phyloP scores from a whole-genome alignment of 2,888 invertebrate species.

The Standfussiana lucernea region DNA sequence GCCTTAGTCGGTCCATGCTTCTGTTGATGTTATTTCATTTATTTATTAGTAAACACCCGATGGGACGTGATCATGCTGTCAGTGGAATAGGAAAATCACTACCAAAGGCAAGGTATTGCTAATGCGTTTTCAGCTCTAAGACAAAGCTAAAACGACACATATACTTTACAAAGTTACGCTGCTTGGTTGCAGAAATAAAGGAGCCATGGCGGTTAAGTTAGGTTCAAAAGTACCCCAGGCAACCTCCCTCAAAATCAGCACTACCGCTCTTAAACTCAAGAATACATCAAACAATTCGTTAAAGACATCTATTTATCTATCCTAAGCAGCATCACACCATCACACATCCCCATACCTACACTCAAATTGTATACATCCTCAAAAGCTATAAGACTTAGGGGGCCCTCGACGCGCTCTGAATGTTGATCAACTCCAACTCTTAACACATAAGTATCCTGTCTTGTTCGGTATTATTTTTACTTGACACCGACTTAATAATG shows the following conservation, averaged over 20 bases:
- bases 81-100: not conserved
- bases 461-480: slow-evolving; percentile 73
- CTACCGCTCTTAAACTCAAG: not conserved
- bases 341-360: slow-evolving; percentile 8
- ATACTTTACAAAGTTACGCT: not conserved
- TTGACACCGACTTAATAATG: slow-evolving; percentile 64
- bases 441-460: slow-evolving; percentile 84
- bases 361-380: slow-evolving; percentile 29
- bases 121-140: not conserved
- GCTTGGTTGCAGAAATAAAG: not conserved
- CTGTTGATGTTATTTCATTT: not conserved
- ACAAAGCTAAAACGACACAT: not conserved
- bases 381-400: slow-evolving; percentile 64
- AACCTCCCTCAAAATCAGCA: not conserved
- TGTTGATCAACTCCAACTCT: slow-evolving; percentile 73
- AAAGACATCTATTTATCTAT: not conserved
- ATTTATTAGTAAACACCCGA: not conserved
- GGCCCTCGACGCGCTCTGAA: slow-evolving; percentile 76
- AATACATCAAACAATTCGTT: not conserved
- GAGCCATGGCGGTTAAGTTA: not conserved
- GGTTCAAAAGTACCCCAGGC: not conserved
- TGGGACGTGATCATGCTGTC: not conserved
- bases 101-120: not conserved
- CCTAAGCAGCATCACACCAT: slow-evolving; percentile 4
- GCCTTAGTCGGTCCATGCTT: not conserved